Evolutionary conservation across 2,888 invertebrate species (phyloP), one percentile per base, ranked within the genome.

Genomic region (Sepioteuthis lessoniana): DNA sequence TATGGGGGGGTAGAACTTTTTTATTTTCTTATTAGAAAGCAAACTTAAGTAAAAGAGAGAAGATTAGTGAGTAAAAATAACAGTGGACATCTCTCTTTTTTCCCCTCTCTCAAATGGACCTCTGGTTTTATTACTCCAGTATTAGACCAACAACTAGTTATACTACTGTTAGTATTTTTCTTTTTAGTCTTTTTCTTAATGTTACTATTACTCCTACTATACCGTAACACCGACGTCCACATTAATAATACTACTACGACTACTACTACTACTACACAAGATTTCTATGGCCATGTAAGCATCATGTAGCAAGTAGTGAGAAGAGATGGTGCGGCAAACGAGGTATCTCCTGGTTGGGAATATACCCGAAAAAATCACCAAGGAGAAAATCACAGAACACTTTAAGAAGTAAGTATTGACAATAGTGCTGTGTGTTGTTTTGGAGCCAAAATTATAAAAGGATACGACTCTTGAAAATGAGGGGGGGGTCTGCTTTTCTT

Each of bases 321-420:
- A 94, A 95, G 96, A 95, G 95, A 99, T 99, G 99, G 99, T 99
- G 98, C 99, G 99, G 98, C 99, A 99, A 99, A 99, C 99, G 98
- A 99, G 99, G 98, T 99, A 99, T 98, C 98, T 99, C 98, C 99
- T 99, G 99, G 99, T 99, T 98, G 99, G 99, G 98, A 99, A 99
- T 98, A 98, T 99, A 98, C 99, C 99, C 98, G 99, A 99, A 98
- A 99, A 99, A 98, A 98, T 99, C 98, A 98, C 99, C 97, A 99
- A 99, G 98, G 99, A 99, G 98, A 98, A 98, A 98, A 98, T 99
- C 98, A 98, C 98, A 98, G 99, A 99, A 98, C 98, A 99, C 98
- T 99, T 99, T 98, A 98, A 99, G 98, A 98, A 99, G 99, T 99
- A 98, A 98, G 96, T 96, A 94, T 94, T 47, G n/a, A 76, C n/a